Evolutionary conservation across 1,140 invertebrate genomes (phyloP).

Genomic region (Ylistrum balloti): DNA sequence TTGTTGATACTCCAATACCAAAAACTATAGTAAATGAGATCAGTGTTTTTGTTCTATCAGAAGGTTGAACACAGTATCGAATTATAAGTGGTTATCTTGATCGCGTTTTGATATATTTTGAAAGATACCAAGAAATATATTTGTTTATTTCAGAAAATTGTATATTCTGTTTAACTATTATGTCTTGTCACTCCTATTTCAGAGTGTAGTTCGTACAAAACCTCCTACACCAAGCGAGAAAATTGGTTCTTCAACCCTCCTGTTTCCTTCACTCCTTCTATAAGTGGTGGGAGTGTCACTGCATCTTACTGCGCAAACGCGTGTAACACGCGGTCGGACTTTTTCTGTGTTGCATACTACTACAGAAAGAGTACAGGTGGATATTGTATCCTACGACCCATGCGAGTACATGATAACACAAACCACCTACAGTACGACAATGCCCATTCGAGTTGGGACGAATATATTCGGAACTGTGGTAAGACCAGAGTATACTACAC

Average conservation of each 20-base stretch:
- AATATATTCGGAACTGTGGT: background rate
- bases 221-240: background rate
- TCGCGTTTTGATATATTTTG: no score
- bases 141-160: no score
- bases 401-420: background rate
- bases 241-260: background rate
- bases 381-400: background rate
- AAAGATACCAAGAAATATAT: no score
- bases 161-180: no score
- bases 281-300: background rate
- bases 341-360: background rate
- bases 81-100: no score
- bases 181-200: background rate
- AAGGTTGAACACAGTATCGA: no score
- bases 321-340: background rate
- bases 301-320: slow-evolving; percentile 36
- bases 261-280: background rate
- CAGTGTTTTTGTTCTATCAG: no score
- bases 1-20: no score
- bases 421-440: slow-evolving; percentile 19
- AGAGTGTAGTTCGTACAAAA: background rate
- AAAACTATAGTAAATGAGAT: no score
- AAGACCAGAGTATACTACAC: no score
- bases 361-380: background rate
- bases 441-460: background rate